A percentile compares a stretch with the other conserved stretches of the same genome.
phyloP scores from a whole-genome alignment of 2,888 invertebrate species.

The Euplexia lucipara region DNA sequence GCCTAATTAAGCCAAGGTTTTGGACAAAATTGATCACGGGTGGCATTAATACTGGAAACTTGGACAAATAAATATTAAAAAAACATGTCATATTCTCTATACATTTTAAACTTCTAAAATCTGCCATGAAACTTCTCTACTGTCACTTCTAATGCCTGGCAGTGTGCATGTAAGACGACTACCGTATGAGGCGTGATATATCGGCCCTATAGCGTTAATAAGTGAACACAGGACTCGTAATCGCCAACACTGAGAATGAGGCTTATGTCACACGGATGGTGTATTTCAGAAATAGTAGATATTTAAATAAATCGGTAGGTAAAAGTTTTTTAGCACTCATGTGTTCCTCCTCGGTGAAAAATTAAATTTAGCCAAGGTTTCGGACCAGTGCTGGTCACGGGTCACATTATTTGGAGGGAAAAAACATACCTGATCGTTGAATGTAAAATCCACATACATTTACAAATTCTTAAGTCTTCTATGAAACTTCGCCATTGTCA shows the following conservation, averaged over 20 bases:
- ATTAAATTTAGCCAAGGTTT: neutral
- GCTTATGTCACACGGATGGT: slow-evolving; percentile 65
- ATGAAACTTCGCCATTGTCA: slow-evolving; percentile 32
- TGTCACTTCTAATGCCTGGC: slow-evolving; percentile 65
- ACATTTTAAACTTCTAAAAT: no score
- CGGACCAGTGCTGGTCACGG: no score
- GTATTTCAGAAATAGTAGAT: neutral
- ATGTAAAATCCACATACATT: neutral
- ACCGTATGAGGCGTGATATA: slow-evolving; percentile 87
- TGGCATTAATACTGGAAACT: no score
- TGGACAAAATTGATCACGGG: no score
- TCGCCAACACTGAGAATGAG: slow-evolving; percentile 81
- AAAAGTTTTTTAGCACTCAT: fast-evolving
- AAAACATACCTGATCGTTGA: no score
- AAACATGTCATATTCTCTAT: no score
- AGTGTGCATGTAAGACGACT: slow-evolving; percentile 63
- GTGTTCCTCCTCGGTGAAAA: neutral
- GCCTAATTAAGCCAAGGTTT: no score
- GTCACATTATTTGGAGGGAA: no score
- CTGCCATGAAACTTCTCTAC: no score
- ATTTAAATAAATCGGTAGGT: neutral
- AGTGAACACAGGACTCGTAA: slow-evolving; percentile 88
- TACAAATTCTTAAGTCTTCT: neutral
- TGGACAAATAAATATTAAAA: no score
- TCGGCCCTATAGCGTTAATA: slow-evolving; percentile 89